Evolutionary conservation across 2,113 vertebrate genomes (phyloP), one percentile per base, ranked within the genome.

Genomic region (Rhea americana): DNA sequence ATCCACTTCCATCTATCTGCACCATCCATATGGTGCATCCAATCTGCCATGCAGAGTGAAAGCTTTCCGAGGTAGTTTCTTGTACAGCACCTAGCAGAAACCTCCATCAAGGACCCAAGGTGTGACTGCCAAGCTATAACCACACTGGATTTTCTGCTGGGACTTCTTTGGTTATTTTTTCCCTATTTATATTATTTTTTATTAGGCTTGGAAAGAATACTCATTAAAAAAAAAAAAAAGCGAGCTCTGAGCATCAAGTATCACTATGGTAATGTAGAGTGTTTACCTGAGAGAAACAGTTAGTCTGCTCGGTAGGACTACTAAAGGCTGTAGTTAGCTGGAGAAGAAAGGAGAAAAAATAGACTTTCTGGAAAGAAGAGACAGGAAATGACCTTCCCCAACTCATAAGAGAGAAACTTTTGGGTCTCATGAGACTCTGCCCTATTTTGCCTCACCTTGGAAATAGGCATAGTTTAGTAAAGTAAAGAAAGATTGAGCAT

Each of bases 201-300:
- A 67, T 86, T 85, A 73, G 37, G 19, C 76, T 83, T 90, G 35
- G 53, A 93, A 91, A 86, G 43, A 91, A 68, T 84, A 84, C n/a
- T 91, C 8, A 30, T 71, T 18, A 41, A 81, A 66, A 80, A 65
- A 93, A 67, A 19, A 4, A 73, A 35, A 35, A 35, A 35, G 35
- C 35, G 41, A 5, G 11, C 70, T 62, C 53, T 77, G 59, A 80
- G 59, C n/a, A 82, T 79, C 45, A 58, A 82, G 70, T 22, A 19
- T 74, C 26, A 14, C 30, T 63, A 25, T 53, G 67, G 59, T 87
- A 30, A 59, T 16, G 28, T 26, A n/a, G 65, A 32, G 8, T 41
- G 51, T 53, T 89, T 82, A 74, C 50, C 63, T 70, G 25, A 58
- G 58, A 85, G 37, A 68, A 66, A 6, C 47, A 32, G 72, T 45